A percentile compares a stretch with the other conserved stretches of the same genome.
Conservation (phyloP, 2,888 invertebrate species). For the Cyrtodaria siliqua region DNA sequence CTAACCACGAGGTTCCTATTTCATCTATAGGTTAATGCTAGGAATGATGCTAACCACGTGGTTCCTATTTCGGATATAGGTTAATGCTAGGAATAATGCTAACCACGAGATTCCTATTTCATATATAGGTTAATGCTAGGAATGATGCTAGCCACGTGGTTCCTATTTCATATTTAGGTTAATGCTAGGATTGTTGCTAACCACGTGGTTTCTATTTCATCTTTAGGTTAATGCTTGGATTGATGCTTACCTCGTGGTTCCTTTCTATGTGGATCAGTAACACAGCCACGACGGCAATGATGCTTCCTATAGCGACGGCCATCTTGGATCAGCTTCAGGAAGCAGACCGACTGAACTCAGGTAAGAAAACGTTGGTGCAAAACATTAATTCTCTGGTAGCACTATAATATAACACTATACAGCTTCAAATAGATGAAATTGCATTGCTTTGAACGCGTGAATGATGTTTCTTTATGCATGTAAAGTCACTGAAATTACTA, state of each 20-base stretch:
- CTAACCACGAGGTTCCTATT: conserved; percentile 97
- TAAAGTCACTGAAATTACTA: too few species aligned
- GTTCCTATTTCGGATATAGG: conserved; percentile 95
- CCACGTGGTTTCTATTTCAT: too few species aligned
- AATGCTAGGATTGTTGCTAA: too few species aligned
- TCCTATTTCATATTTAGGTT: too few species aligned
- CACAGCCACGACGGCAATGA: conserved; percentile 90
- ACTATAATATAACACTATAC: too few species aligned
- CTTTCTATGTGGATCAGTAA: conserved; percentile 99
- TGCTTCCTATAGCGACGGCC: conserved; percentile 83
- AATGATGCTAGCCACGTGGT: too few species aligned
- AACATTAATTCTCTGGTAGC: too few species aligned
- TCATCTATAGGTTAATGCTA: conserved; percentile 1
- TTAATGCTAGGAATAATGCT: not conserved
- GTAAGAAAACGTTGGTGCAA: too few species aligned
- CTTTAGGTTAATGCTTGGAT: conserved; percentile 75
- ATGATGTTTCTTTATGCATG: too few species aligned
- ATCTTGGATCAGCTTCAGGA: conserved; percentile 69
- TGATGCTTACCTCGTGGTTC: conserved; percentile 93
- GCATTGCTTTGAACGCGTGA: too few species aligned
- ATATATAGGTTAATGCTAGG: not conserved
- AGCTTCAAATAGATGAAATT: too few species aligned
- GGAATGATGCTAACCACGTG: conserved; percentile 90
- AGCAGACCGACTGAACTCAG: too few species aligned
- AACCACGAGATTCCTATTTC: not conserved